Conservation (phyloP, 2,888 invertebrate species). For the Andrena flavipes region DNA sequence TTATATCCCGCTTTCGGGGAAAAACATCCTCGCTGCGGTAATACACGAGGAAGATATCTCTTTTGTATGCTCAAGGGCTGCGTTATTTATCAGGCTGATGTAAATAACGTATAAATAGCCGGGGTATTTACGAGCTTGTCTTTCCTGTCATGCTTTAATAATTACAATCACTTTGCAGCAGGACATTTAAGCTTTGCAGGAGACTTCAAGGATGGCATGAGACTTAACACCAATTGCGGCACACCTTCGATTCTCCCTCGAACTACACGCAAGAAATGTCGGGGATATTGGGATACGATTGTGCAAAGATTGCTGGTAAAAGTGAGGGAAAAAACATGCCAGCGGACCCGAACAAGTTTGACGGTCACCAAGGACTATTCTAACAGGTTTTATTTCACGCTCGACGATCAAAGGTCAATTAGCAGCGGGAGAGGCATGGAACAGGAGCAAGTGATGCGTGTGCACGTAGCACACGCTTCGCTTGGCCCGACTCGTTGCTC, state of each 20-base stretch:
- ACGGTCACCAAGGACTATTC: conserved; percentile 8
- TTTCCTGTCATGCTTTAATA: neutral
- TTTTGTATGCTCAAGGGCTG: neutral
- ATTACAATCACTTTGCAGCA: no score
- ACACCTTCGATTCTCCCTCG: no score
- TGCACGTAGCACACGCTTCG: conserved; percentile 28
- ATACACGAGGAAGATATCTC: conserved; percentile 18
- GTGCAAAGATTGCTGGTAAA: neutral
- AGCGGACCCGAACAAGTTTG: neutral
- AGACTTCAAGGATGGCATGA: no score
- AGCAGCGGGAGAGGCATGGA: conserved; percentile 18
- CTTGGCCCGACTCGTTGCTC: conserved; percentile 25
- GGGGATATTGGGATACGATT: neutral
- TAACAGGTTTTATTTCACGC: conserved; percentile 56
- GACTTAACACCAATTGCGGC: no score
- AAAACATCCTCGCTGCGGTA: neutral
- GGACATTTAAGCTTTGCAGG: no score
- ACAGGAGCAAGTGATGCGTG: conserved; percentile 48
- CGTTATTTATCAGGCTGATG: conserved; percentile 21
- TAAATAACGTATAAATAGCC: conserved; percentile 55
- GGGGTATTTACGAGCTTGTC: conserved; percentile 26
- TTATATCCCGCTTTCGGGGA: conserved; percentile 13
- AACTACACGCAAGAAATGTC: no score
- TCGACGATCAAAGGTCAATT: conserved; percentile 65
- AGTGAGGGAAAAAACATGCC: neutral